A percentile compares a stretch with the other conserved stretches of the same genome.
phyloP scores from a whole-genome alignment of 2,113 vertebrate genomes.

The Cynopterus brachyotis region DNA sequence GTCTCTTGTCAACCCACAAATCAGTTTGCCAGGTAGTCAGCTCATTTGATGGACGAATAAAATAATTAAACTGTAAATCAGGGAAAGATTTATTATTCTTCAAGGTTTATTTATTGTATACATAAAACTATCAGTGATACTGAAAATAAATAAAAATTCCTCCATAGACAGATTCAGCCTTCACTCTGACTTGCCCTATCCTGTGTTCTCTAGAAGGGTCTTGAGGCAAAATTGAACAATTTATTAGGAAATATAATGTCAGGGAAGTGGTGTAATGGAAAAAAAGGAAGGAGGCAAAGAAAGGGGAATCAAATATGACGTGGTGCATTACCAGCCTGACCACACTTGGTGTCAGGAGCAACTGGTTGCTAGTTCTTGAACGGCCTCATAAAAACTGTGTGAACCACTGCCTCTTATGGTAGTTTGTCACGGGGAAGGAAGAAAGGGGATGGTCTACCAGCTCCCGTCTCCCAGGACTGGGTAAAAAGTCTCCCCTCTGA shows the following conservation, averaged over 20 bases:
- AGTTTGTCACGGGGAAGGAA: neutral
- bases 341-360: neutral
- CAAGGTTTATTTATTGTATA: neutral
- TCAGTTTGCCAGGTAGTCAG: neutral
- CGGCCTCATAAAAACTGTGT: neutral
- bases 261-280: neutral
- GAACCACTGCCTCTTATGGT: neutral
- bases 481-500: neutral
- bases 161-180: neutral
- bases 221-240: neutral
- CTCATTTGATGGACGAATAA: neutral
- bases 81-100: neutral
- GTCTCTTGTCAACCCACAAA: neutral
- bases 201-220: neutral
- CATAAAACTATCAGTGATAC: neutral
- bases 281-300: neutral
- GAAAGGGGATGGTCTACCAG: neutral
- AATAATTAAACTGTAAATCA: constrained; percentile 1
- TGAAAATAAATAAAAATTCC: neutral
- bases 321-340: neutral
- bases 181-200: neutral
- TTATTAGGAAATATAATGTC: neutral
- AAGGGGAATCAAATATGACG: neutral
- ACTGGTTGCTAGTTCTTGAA: neutral
- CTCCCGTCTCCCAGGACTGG: neutral